phyloP scores from a whole-genome alignment of 2,797 vertebrate species.

The Leptodactylus fallax region DNA sequence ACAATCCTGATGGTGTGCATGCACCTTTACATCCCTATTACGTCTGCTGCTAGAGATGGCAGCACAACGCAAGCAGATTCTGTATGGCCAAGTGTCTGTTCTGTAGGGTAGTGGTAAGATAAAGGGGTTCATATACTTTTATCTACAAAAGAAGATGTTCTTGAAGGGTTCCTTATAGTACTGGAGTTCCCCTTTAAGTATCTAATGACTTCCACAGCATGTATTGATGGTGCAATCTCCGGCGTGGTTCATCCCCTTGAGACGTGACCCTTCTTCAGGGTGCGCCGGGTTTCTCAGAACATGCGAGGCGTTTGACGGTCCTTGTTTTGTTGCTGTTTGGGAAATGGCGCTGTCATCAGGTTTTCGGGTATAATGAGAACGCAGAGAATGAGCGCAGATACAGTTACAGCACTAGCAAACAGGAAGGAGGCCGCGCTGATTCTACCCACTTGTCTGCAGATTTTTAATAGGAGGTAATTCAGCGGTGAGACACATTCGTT shows the following conservation, averaged over 20 bases:
- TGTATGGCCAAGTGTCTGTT: too few species aligned
- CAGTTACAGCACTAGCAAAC: constrained; percentile 35
- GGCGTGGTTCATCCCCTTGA: background rate
- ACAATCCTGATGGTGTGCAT: too few species aligned
- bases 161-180: background rate
- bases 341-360: background rate
- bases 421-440: constrained; percentile 34
- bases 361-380: constrained; percentile 5
- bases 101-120: too few species aligned
- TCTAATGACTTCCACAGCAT: background rate
- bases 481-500: constrained; percentile 52
- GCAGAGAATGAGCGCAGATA: background rate
- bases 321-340: background rate
- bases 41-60: too few species aligned
- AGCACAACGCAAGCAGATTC: too few species aligned
- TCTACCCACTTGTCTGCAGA: constrained; percentile 58
- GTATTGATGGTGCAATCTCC: background rate
- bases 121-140: too few species aligned
- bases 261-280: background rate
- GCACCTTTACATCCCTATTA: too few species aligned
- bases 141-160: too few species aligned
- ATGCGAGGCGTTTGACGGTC: background rate
- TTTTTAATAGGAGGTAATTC: constrained; percentile 55
- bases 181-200: background rate
- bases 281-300: background rate